phyloP scores from a whole-genome alignment of 2,113 vertebrate species.

The Melanotaenia duboulayi region DNA sequence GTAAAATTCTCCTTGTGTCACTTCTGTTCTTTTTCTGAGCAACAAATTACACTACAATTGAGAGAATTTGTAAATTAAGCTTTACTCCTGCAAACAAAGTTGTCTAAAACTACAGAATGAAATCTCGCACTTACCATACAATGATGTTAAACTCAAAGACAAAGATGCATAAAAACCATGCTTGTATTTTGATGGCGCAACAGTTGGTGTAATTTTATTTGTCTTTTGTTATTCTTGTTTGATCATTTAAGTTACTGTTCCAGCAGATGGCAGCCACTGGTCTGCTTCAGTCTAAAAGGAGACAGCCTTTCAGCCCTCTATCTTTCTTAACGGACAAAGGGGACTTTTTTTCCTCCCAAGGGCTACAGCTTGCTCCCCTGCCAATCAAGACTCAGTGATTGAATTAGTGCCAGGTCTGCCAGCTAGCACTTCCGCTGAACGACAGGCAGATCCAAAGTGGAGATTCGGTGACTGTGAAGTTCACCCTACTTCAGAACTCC shows the following conservation, averaged over 20 bases:
- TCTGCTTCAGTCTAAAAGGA: conserved; percentile 41
- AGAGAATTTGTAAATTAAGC: no score
- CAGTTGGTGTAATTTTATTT: background rate
- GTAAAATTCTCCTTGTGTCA: no score
- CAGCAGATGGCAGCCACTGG: conserved; percentile 37
- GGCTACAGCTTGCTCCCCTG: conserved; percentile 58
- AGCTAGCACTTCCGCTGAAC: conserved; percentile 64
- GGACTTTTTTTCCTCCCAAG: conserved; percentile 59
- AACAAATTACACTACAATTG: no score
- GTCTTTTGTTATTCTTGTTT: conserved; percentile 11
- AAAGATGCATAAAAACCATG: background rate
- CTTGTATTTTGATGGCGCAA: background rate
- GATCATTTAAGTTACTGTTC: conserved; percentile 37
- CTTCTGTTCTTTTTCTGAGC: no score
- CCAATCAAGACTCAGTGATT: conserved; percentile 75
- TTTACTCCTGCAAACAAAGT: background rate
- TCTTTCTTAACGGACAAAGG: conserved; percentile 67
- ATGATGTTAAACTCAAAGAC: conserved; percentile 2
- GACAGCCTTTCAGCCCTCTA: conserved; percentile 36
- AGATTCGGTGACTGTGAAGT: conserved; percentile 80
- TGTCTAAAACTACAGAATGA: background rate
- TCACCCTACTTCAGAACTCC: conserved; percentile 74
- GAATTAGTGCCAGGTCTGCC: conserved; percentile 77
- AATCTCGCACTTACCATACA: background rate
- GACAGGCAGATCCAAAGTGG: conserved; percentile 67